Conservation (phyloP, 2,888 invertebrate species). For the Tribolium freemani region DNA sequence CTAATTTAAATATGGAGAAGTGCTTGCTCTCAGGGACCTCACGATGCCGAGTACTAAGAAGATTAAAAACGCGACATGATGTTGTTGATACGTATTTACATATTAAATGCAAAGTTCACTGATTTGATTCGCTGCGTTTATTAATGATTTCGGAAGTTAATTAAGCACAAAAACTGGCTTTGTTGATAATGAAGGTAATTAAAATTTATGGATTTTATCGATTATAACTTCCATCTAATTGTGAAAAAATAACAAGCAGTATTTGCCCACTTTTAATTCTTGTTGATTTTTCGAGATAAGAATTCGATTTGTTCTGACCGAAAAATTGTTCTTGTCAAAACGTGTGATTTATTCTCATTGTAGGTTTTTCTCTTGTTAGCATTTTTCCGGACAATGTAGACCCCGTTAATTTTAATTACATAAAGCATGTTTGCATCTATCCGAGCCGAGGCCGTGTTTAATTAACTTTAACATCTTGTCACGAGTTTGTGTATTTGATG, state of each 20-base stretch:
- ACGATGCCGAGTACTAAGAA: conserved; percentile 14
- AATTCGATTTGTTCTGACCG: neutral
- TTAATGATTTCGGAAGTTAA: no score
- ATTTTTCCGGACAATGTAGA: neutral
- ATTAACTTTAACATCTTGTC: conserved; percentile 35
- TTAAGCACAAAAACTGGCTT: no score
- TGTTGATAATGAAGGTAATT: no score
- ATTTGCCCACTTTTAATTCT: no score
- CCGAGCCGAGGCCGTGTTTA: conserved; percentile 12
- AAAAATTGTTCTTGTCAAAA: neutral
- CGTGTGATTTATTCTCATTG: neutral
- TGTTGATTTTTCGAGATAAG: no score
- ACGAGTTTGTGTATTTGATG: conserved; percentile 35
- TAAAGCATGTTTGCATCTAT: conserved; percentile 9
- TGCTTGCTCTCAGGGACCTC: conserved; percentile 5
- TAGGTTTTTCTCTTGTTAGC: neutral
- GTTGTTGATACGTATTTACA: conserved; percentile 8
- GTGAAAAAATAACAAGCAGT: no score
- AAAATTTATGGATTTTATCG: no score
- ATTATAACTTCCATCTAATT: no score
- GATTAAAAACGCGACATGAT: conserved; percentile 23
- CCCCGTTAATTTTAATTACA: conserved; percentile 28
- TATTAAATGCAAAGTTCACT: neutral
- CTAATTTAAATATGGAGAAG: conserved; percentile 30
- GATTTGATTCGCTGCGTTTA: neutral